Base-by-base conservation (phyloP, 2,888 invertebrate genomes). In the Chloroclystis v-ata region DNA sequence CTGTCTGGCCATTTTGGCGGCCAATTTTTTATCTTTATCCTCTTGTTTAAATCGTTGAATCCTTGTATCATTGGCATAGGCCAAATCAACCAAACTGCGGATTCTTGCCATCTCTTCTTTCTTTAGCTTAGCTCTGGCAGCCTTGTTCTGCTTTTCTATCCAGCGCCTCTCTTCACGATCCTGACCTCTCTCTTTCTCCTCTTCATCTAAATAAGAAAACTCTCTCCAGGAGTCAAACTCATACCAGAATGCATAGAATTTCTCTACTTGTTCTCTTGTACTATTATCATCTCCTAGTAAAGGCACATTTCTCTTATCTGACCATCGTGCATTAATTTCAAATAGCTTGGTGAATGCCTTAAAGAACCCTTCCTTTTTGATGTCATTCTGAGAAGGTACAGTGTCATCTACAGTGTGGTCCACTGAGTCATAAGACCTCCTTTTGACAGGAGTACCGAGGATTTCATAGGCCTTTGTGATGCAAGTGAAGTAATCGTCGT, bases 191-290 rank as follows among this genome's bases (percentile, higher is more conserved):
- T 99, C 98, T 75, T 99, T 99, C 70, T 99, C 99, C 75, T 99
- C 99, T 82, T 99, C 98, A 75, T 99, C 99, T 60, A 98, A 87
- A 76, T 99, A 99, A 1, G 99, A 99, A 82, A 95, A 99, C 76
- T 99, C 99, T 53, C 99, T 91, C 99, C 99, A 99, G 0, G 99
- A 98, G 60, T 98, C 97, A 82, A 99, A 99, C 67, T 97, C 94
- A 78, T 95, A 98, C 99, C 99, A 99, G 79, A 98, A 99, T 10
- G 94, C 93, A 76, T 99, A 99, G 83, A 99, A 99, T 55, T 72
- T 73, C 71, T 99, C 97, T 0, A 99, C 98, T 66, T 95, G 92
- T 56, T 94, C 93, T 43, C 97, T 90, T 1, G 92, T 85, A 43
- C 95, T 92, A 48, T 93, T 89, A n/a, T 91, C 90, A 69, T 92